Conservation (phyloP, 2,113 vertebrate species). For the Eidolon helvum region DNA sequence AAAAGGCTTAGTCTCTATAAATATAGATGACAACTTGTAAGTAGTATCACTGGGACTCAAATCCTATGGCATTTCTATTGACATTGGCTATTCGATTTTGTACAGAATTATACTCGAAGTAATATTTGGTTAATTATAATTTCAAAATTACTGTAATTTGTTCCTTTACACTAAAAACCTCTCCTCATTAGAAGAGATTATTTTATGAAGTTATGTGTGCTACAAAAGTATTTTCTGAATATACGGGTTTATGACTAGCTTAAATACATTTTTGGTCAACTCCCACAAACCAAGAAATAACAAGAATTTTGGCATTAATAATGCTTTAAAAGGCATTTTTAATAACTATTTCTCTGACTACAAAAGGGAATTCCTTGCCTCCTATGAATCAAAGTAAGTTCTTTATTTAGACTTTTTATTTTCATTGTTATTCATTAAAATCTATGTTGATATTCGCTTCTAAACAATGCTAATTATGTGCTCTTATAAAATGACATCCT, state of each 20-base stretch:
- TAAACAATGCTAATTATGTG: background rate
- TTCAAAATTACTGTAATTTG: background rate
- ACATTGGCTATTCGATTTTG: background rate
- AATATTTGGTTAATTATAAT: background rate
- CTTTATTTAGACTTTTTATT: conserved; percentile 22
- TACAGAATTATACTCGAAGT: background rate
- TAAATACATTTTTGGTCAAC: conserved; percentile 19
- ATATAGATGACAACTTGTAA: background rate
- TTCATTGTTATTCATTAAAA: conserved; percentile 20
- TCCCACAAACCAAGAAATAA: background rate
- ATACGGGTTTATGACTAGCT: background rate
- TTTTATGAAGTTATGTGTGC: background rate
- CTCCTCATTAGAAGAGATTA: background rate
- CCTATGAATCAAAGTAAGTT: background rate
- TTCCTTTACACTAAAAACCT: background rate
- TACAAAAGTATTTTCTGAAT: conserved; percentile 24
- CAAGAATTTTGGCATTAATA: conserved; percentile 10
- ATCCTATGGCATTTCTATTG: background rate
- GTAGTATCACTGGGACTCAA: background rate
- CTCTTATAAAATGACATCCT: background rate
- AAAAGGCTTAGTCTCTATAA: background rate
- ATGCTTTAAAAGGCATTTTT: conserved; percentile 4
- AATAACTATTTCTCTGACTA: background rate
- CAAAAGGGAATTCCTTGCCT: conserved; percentile 19
- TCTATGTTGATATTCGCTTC: background rate